Evolutionary conservation across 2,888 invertebrate species (phyloP).

Genomic region (Lordiphosa andalusiaca): DNA sequence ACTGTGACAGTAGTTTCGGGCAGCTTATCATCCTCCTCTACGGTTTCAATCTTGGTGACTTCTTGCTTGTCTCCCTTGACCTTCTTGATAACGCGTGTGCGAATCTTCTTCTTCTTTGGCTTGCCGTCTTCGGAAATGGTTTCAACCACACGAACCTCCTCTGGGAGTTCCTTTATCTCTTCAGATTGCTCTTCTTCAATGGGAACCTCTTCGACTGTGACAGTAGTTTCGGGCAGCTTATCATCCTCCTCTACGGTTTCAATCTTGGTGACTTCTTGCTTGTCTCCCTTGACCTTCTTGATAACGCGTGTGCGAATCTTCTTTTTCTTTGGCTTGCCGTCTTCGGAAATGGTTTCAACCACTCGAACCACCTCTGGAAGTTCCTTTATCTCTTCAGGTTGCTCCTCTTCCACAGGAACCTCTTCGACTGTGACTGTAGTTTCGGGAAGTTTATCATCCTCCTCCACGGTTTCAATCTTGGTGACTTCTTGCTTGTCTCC

Average conservation of each 20-base stretch:
- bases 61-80: conserved; percentile 50
- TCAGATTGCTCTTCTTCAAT: conserved; percentile 14
- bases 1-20: conserved; percentile 42
- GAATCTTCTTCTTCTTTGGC: conserved; percentile 41
- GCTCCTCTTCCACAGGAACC: conserved; percentile 17
- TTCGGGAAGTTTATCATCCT: conserved; percentile 33
- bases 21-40: conserved; percentile 46
- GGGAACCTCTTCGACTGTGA: conserved; percentile 28
- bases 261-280: conserved; percentile 42
- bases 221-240: conserved; percentile 31
- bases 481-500: conserved; percentile 41
- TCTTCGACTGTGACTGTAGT: conserved; percentile 36
- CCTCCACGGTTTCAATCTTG: conserved; percentile 42
- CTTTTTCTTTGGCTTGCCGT: conserved; percentile 31
- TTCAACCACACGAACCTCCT: conserved; percentile 34
- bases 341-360: conserved; percentile 26
- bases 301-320: conserved; percentile 41
- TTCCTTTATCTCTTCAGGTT: conserved; percentile 25
- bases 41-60: conserved; percentile 49
- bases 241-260: conserved; percentile 39
- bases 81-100: conserved; percentile 46
- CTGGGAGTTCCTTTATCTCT: conserved; percentile 33
- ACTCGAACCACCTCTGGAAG: conserved; percentile 31
- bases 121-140: conserved; percentile 37
- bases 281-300: conserved; percentile 42